Evolutionary conservation across 2,113 vertebrate genomes (phyloP).

Genomic region (Taurulus bubalis): DNA sequence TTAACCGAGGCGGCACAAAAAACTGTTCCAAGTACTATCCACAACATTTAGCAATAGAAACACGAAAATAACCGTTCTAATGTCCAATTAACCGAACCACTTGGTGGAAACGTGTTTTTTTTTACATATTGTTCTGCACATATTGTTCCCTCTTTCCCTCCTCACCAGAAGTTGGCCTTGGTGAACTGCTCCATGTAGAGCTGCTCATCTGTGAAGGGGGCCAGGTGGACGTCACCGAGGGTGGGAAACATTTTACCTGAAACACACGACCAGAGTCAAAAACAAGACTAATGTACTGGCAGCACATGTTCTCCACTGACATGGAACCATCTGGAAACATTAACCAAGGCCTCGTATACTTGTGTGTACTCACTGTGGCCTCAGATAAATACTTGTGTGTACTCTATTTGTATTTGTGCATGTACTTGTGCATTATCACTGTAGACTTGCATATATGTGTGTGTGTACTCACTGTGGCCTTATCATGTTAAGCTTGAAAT

Average conservation of each 20-base stretch:
- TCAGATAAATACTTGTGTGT: too few relatives aligned
- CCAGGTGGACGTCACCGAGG: constrained; percentile 94
- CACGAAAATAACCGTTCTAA: too few relatives aligned
- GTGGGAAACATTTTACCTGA: constrained; percentile 98
- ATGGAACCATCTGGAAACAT: not conserved
- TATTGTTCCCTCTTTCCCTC: not conserved
- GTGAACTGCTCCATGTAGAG: constrained; percentile 99
- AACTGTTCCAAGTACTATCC: not conserved
- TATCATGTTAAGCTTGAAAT: not conserved
- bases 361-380: not conserved
- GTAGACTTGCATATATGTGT: not conserved
- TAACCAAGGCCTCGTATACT: not conserved
- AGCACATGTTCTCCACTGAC: not conserved
- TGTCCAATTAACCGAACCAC: too few relatives aligned
- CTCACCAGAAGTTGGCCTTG: constrained; percentile 98
- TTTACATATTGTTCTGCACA: not conserved
- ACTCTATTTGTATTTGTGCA: not conserved
- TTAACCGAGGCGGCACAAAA: too few relatives aligned
- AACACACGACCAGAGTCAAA: constrained; percentile 20
- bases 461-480: not conserved
- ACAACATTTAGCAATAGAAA: not conserved
- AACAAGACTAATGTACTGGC: not conserved
- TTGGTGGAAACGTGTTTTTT: not conserved
- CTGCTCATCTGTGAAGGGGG: constrained; percentile 97
- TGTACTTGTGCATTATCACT: not conserved